Evolutionary conservation across 1,140 invertebrate species (phyloP).

Genomic region (Hycleus phaleratus): DNA sequence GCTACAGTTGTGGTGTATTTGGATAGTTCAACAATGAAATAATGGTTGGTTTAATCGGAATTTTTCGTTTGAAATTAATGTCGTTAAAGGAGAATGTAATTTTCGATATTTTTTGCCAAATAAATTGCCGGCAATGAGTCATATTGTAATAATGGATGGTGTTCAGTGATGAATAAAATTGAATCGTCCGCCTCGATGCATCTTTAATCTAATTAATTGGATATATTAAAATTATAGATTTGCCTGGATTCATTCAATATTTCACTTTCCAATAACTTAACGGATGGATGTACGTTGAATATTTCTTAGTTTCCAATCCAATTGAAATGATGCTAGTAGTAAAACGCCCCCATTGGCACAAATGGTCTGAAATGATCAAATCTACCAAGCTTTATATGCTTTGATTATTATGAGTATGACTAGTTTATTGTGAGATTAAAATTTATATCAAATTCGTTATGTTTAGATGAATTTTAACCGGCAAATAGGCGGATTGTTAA

Average conservation of each 20-base stretch:
- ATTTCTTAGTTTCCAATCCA: neutral
- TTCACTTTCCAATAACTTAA: slow-evolving; percentile 5
- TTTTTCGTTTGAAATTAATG: too few species aligned
- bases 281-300: neutral
- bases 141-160: slow-evolving; percentile 16
- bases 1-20: slow-evolving; percentile 14
- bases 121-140: neutral
- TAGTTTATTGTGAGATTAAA: slow-evolving; percentile 8
- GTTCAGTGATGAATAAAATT: slow-evolving; percentile 21
- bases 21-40: too few species aligned
- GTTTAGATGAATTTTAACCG: too few species aligned
- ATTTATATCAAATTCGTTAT: too few species aligned
- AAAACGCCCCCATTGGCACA: slow-evolving; percentile 33
- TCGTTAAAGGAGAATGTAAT: too few species aligned
- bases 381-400: slow-evolving; percentile 30
- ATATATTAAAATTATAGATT: slow-evolving; percentile 11
- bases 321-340: slow-evolving; percentile 7
- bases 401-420: slow-evolving; percentile 26
- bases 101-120: too few species aligned
- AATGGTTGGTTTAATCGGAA: too few species aligned
- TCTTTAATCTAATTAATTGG: slow-evolving; percentile 24
- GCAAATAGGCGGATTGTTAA: too few species aligned
- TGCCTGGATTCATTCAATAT: neutral
- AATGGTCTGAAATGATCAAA: slow-evolving; percentile 35
- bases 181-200: slow-evolving; percentile 12